Conservation (phyloP, 2,797 vertebrate genomes). For the Bryconaethiops microstoma region DNA sequence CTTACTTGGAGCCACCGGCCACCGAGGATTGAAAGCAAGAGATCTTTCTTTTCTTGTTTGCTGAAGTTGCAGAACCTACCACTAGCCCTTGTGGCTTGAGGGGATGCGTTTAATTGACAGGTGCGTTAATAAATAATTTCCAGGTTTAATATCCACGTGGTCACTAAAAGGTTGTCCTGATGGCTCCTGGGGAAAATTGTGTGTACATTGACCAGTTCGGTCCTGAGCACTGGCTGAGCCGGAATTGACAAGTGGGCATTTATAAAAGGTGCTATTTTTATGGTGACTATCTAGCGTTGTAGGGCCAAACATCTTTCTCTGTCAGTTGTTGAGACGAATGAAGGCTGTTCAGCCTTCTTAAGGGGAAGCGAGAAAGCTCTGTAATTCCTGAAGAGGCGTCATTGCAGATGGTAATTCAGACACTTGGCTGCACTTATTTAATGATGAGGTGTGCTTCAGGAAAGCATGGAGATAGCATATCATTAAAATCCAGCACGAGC, state of each 20-base stretch:
- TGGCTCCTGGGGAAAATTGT: constrained; percentile 15
- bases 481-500: constrained; percentile 36
- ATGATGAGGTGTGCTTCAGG: constrained; percentile 47
- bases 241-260: constrained; percentile 27
- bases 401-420: constrained; percentile 35
- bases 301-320: neutral
- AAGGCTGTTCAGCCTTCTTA: constrained; percentile 28
- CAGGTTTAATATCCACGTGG: constrained; percentile 33
- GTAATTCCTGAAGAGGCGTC: constrained; percentile 23
- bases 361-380: neutral
- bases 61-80: constrained; percentile 14
- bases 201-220: neutral
- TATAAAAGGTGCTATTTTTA: constrained; percentile 32
- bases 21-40: constrained; percentile 44
- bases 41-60: constrained; percentile 30
- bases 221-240: neutral
- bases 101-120: constrained; percentile 26
- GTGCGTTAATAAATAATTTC: constrained; percentile 36
- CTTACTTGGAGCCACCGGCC: constrained; percentile 16
- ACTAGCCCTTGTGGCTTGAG: constrained; percentile 3
- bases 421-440: constrained; percentile 53
- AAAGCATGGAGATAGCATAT: constrained; percentile 42
- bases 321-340: constrained; percentile 15
- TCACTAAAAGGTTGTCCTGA: constrained; percentile 2
- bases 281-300: constrained; percentile 18